Evolutionary conservation across 2,888 invertebrate genomes (phyloP).

Genomic region (Epinotia demarniana): DNA sequence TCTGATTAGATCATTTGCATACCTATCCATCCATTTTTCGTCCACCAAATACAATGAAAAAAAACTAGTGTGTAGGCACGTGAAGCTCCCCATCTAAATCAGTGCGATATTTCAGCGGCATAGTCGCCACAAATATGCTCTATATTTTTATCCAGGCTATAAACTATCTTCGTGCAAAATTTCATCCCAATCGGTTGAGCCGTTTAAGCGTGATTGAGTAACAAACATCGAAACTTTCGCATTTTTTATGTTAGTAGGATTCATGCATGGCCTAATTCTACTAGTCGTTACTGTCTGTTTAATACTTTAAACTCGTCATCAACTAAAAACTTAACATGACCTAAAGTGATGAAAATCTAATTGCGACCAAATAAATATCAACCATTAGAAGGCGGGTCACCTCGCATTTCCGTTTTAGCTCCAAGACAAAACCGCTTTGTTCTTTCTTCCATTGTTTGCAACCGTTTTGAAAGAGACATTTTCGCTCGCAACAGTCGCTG

Average conservation of each 20-base stretch:
- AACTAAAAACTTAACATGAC: neutral
- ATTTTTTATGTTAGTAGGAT: no score
- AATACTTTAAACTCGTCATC: neutral
- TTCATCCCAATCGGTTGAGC: no score
- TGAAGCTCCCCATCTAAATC: neutral
- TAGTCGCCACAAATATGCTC: neutral
- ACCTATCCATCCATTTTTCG: neutral
- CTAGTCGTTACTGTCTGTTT: no score
- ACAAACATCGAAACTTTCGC: no score
- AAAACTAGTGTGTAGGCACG: neutral
- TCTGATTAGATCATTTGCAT: neutral
- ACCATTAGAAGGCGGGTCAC: neutral
- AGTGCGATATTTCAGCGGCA: neutral
- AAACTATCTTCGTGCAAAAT: no score
- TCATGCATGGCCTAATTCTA: no score
- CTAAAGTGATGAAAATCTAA: neutral
- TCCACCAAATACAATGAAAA: neutral
- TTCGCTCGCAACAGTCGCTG: conserved; percentile 2
- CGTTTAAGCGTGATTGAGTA: no score
- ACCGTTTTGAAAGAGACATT: conserved; percentile 22
- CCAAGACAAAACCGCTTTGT: conserved; percentile 22
- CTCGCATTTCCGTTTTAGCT: neutral
- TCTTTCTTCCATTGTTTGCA: conserved; percentile 32
- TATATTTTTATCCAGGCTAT: no score
- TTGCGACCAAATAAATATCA: neutral